Evolutionary conservation across 1,140 invertebrate genomes (phyloP), one percentile per base, ranked within the genome.

Genomic region (Cydia fagiglandana): DNA sequence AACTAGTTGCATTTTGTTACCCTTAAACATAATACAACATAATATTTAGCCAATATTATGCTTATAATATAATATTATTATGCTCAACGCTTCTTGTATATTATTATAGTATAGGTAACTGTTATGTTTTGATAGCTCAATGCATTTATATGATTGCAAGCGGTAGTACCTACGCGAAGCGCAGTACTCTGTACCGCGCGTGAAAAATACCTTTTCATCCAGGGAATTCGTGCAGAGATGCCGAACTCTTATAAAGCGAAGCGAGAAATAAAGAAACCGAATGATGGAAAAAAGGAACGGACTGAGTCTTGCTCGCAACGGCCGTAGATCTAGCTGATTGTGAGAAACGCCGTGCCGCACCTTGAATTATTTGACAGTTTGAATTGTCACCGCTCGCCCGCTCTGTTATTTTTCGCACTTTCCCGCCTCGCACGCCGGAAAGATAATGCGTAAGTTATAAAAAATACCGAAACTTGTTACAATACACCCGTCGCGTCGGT

Each of bases 281-380:
- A 90, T 84, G 82, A 84, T 85, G 77, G 80, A 85, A 89, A 89
- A 89, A 90, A 86, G 70, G 74, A 77, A 83, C 82, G 78, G 84
- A 86, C 78, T 66, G 80, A 80, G 80, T 84, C 79, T 84, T 84
- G 82, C 80, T 84, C 81, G 80, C 77, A 80, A 81, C 78, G 84
- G 85, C 82, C 85, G 83, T 92, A 91, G 84, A 89, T 92, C 88
- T 89, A 81, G 79, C 83, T 92, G 90, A 90, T 91, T 92, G 89
- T 90, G 84, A 91, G 86, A 90, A 88, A 92, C 84, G 85, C 80
- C 79, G 83, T 76, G 76, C 83, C 85, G 84, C 83, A 88, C 84
- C 88, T 90, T 91, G 88, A 91, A 87, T 91, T 92, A 91, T 89
- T 90, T 88, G 88, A 90, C 88, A 88, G 83, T 89, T 89, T 85